Evolutionary conservation across 2,888 invertebrate species (phyloP).

Genomic region (Orthosia cruda): DNA sequence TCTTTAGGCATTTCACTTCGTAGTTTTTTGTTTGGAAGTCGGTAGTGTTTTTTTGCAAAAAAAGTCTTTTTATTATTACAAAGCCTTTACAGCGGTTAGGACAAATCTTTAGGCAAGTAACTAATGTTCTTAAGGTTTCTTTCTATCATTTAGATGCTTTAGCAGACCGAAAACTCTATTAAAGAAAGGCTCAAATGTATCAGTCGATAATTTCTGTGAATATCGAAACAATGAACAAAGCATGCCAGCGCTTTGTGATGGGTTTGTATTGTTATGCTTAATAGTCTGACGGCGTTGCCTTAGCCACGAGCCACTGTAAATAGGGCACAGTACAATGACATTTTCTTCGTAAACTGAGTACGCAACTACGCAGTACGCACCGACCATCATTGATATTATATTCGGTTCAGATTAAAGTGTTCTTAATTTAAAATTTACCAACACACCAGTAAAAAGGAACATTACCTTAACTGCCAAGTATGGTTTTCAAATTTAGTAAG

Average conservation of each 20-base stretch:
- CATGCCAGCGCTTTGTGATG: constrained; percentile 13
- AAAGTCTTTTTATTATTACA: no score
- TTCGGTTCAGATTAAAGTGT: neutral
- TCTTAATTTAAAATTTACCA: constrained; percentile 4
- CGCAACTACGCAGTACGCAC: no score
- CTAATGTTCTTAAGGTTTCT: neutral
- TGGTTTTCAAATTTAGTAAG: no score
- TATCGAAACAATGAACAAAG: constrained; percentile 36
- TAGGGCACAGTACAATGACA: constrained; percentile 12
- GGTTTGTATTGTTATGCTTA: constrained; percentile 2
- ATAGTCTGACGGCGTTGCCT: constrained; percentile 9
- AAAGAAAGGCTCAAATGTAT: constrained; percentile 10
- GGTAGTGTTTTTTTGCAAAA: no score
- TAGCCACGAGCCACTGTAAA: constrained; percentile 13
- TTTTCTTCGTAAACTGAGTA: constrained; percentile 1
- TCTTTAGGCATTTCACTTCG: no score
- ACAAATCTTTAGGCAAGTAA: no score
- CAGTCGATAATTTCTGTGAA: constrained; percentile 29
- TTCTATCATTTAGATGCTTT: neutral
- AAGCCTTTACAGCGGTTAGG: no score
- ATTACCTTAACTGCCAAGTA: neutral
- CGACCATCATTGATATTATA: neutral
- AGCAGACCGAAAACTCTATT: constrained; percentile 1
- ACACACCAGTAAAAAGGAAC: neutral
- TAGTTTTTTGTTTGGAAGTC: no score